Conservation (phyloP, 1,140 invertebrate species). For the Manduca sexta region DNA sequence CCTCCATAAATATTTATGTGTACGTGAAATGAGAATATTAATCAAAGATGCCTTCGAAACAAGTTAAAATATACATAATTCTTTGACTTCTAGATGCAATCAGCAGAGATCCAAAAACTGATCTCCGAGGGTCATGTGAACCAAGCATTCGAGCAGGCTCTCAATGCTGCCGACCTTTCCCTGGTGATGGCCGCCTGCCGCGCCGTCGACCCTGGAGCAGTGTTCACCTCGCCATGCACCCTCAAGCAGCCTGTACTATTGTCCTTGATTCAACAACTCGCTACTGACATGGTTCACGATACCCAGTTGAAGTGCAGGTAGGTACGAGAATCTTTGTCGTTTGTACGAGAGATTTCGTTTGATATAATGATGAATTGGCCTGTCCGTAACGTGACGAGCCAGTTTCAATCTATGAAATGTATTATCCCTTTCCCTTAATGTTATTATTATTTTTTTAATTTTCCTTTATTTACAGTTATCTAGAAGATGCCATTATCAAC, state of each 20-base stretch:
- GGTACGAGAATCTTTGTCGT: conserved; percentile 4
- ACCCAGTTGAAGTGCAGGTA: conserved; percentile 93
- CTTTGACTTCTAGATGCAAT: conserved; percentile 60
- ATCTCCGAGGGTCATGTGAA: conserved; percentile 84
- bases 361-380: too few relatives aligned
- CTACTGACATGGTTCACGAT: conserved; percentile 87
- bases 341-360: too few relatives aligned
- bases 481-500: conserved; percentile 89
- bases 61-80: neutral
- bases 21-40: too few relatives aligned
- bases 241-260: conserved; percentile 88
- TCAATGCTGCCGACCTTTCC: conserved; percentile 86
- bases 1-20: too few relatives aligned
- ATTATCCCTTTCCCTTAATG: neutral
- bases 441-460: too few relatives aligned
- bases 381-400: too few relatives aligned
- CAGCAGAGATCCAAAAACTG: conserved; percentile 80
- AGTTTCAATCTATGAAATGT: too few relatives aligned
- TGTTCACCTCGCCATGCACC: conserved; percentile 81
- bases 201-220: conserved; percentile 80
- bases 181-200: conserved; percentile 90
- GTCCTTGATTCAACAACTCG: conserved; percentile 92
- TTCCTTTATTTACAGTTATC: conserved; percentile 80
- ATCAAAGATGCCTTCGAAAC: neutral
- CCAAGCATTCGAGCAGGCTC: conserved; percentile 88